These are phyloP conservation scores for Margaritifera margaritifera DNA, from an alignment of 2,888 invertebrate species.

Conservation along the genomic window DNA sequence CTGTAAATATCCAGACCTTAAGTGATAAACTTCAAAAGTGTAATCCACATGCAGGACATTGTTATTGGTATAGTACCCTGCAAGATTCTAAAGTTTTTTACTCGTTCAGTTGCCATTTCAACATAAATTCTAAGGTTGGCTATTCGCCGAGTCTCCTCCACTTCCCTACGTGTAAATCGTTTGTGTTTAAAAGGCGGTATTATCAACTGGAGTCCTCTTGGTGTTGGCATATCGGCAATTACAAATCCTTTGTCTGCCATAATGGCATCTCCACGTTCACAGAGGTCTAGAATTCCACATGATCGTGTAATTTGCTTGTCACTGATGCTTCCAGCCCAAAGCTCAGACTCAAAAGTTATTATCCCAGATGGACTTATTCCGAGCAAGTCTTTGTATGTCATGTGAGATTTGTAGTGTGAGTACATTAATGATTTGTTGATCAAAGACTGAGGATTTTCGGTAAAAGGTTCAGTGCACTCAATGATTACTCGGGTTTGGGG, in stretches of 20 bases:
- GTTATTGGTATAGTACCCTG: conserved; percentile 17
- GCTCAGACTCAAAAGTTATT: conserved; percentile 33
- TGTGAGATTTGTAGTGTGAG: conserved; percentile 28
- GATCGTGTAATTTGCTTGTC: conserved; percentile 21
- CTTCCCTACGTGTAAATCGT: too few species aligned
- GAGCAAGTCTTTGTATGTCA: conserved; percentile 27
- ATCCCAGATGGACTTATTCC: conserved; percentile 34
- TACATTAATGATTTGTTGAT: too few species aligned
- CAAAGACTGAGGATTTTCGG: too few species aligned
- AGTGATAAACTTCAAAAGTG: too few species aligned
- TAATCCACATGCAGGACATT: too few species aligned
- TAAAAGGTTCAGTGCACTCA: too few species aligned
- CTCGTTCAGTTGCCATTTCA: conserved; percentile 18
- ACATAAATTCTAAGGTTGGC: conserved; percentile 11
- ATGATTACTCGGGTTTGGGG: too few species aligned
- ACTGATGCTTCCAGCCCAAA: conserved; percentile 33
- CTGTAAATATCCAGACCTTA: too few species aligned
- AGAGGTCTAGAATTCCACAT: conserved; percentile 22
- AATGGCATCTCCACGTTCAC: too few species aligned
- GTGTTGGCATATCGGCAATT: conserved; percentile 25
- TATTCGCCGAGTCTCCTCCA: too few species aligned
- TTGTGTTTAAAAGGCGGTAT: too few species aligned
- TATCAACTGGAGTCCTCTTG: conserved; percentile 19
- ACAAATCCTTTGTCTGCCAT: too few species aligned
- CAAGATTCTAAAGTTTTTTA: conserved; percentile 22